Evolutionary conservation across 2,888 invertebrate genomes (phyloP).

Genomic region (Xanthia icteritia): DNA sequence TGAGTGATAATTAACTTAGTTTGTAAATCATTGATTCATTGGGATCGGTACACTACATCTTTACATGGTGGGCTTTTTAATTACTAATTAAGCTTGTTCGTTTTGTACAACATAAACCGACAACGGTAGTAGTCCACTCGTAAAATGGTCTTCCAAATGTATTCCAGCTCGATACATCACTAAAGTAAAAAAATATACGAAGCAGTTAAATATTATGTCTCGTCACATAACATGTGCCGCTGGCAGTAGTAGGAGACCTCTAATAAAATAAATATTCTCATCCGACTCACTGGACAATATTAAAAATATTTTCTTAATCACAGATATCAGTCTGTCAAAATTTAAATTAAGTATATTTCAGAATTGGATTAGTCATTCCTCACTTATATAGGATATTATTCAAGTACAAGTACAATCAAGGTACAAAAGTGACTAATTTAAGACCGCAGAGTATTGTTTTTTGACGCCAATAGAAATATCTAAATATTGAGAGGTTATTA

Average conservation of each 20-base stretch:
- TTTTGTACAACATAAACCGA: slow-evolving; percentile 80
- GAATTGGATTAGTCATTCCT: slow-evolving; percentile 89
- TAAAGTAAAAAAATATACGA: slow-evolving; percentile 83
- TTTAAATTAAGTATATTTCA: slow-evolving; percentile 91
- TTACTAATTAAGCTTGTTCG: slow-evolving; percentile 82
- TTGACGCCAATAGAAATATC: slow-evolving; percentile 81
- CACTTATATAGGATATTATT: slow-evolving; percentile 87
- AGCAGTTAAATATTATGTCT: slow-evolving; percentile 81
- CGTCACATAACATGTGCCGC: slow-evolving; percentile 83
- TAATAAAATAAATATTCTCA: slow-evolving; percentile 90
- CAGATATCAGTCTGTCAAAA: slow-evolving; percentile 91
- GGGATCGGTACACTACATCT: slow-evolving; percentile 72
- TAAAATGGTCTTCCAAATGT: slow-evolving; percentile 72
- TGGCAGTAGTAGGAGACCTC: slow-evolving; percentile 88
- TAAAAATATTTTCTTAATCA: slow-evolving; percentile 91
- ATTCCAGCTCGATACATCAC: slow-evolving; percentile 77
- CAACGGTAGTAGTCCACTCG: slow-evolving; percentile 71
- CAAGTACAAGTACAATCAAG: slow-evolving; percentile 88
- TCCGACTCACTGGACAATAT: slow-evolving; percentile 90
- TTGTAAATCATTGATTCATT: slow-evolving; percentile 70
- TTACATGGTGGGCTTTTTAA: slow-evolving; percentile 78
- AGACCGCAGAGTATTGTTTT: slow-evolving; percentile 88
- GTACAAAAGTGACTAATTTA: slow-evolving; percentile 90
- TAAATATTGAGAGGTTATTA: slow-evolving; percentile 81
- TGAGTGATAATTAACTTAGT: slow-evolving; percentile 64